Evolutionary conservation across 2,888 invertebrate genomes (phyloP), one percentile per base, ranked within the genome.

Genomic region (Cosmorhoe ocellata): DNA sequence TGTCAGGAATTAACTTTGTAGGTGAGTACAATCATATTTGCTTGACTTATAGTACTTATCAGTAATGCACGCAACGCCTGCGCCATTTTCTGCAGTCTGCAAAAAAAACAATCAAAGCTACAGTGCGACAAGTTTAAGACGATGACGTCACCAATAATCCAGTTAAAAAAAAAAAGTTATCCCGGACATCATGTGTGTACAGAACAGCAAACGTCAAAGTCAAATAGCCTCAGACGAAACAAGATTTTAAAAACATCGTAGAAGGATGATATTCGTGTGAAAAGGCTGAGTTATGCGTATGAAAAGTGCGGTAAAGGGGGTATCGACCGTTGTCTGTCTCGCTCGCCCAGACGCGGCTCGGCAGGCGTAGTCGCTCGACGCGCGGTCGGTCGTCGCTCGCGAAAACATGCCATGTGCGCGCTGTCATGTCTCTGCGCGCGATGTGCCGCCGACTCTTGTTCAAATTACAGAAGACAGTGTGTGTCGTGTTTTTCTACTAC

Each of bases 381-480:
- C 63, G 46, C 53, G 42, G 33, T 36, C 33, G 33, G 26, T 37
- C 30, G 40, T 42, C 50, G 59, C 58, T 51, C 47, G 55, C 56
- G 44, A 51, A 39, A 48, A 51, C 58, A 63, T 61, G 52, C 58
- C 58, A 57, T 39, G 62, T 61, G 55, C 60, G 54, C 51, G 61
- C 39, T 36, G 36, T 45, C 44, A 10, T 36, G 36, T 43, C 44
- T 9, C 53, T 70, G 74, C 41, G 31, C 52, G 52, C 66, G 61
- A 81, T 81, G 76, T 76, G 69, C 52, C 71, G 76, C 68, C 78
- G 79, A 41, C 71, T 71, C 58, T 60, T 76, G 48, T 68, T 73
- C 47, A 77, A 70, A 67, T 48, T 74, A 28, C 73, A 74, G 57
- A 79, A 73, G 63, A 59, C 64, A 42, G 56, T 76, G 51, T 56